Evolutionary conservation across 2,797 vertebrate genomes (phyloP).

Genomic region (Hydrophis major): DNA sequence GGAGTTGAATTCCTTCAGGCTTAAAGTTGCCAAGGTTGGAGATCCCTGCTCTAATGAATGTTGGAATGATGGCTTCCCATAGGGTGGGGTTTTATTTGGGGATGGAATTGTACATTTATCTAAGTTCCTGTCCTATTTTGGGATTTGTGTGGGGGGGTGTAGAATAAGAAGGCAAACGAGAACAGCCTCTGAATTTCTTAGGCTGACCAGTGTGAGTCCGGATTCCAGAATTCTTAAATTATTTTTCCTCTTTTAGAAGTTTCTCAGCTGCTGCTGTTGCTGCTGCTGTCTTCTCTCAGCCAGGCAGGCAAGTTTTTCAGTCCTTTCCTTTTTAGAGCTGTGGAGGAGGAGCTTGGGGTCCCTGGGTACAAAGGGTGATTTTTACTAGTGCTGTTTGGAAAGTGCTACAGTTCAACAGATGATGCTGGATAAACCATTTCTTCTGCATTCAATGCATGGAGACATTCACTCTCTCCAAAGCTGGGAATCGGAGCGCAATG

Average conservation of each 20-base stretch:
- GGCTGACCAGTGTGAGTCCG: background rate
- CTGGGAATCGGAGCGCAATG: background rate
- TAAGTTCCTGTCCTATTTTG: background rate
- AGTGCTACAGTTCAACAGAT: conserved; percentile 5
- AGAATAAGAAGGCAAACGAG: background rate
- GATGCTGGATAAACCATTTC: conserved; percentile 24
- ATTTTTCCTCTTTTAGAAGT: conserved; percentile 21
- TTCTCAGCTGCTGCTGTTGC: conserved; percentile 1
- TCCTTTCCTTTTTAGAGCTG: conserved; percentile 32
- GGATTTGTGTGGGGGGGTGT: background rate
- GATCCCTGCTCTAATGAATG: no score
- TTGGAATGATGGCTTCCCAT: background rate
- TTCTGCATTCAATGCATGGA: background rate
- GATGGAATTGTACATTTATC: background rate
- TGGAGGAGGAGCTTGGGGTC: conserved; percentile 83
- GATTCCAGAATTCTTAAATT: background rate
- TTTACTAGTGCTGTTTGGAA: conserved; percentile 44
- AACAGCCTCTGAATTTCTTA: background rate
- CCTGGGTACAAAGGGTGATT: conserved; percentile 88
- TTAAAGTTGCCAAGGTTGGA: no score
- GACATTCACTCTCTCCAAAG: background rate
- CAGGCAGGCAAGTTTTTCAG: conserved; percentile 20
- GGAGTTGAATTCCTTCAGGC: no score
- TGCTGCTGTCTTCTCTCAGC: background rate
- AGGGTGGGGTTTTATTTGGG: background rate